Conservation (phyloP, 2,797 vertebrate species). For the Sebastiscus albofasciatus region DNA sequence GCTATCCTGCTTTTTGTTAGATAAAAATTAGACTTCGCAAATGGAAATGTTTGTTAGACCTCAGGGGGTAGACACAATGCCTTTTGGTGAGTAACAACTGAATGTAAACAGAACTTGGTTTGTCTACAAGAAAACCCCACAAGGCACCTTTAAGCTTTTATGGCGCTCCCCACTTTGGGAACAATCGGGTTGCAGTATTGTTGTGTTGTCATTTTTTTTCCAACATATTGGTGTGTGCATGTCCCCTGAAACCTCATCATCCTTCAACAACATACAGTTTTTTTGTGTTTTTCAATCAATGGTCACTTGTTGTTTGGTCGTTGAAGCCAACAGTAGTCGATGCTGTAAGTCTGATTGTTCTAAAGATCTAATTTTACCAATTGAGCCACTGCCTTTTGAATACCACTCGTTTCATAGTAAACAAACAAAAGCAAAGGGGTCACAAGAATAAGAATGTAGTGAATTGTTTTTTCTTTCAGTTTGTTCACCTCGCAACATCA, state of each 20-base stretch:
- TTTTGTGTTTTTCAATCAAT: not conserved
- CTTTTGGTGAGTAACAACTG: not conserved
- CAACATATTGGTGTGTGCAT: not conserved
- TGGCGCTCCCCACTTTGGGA: not conserved
- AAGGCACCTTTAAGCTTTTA: not conserved
- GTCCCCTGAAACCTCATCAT: not conserved
- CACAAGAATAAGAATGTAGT: not conserved
- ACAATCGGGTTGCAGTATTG: not conserved
- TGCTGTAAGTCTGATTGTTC: not conserved
- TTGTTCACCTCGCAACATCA: not conserved
- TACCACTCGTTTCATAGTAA: not conserved
- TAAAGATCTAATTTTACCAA: not conserved
- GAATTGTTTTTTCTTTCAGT: not conserved
- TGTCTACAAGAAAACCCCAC: not conserved
- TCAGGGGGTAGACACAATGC: not conserved
- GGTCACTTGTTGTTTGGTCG: not conserved
- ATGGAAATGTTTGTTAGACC: not conserved
- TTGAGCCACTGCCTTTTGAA: not conserved
- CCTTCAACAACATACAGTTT: not conserved
- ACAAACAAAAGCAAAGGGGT: not conserved
- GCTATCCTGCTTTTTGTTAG: not conserved
- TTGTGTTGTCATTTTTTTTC: not conserved
- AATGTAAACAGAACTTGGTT: not conserved
- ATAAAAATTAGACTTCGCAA: not conserved
- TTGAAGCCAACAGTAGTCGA: not conserved